phyloP scores from a whole-genome alignment of 1,140 invertebrate genomes.

The Aethina tumida region DNA sequence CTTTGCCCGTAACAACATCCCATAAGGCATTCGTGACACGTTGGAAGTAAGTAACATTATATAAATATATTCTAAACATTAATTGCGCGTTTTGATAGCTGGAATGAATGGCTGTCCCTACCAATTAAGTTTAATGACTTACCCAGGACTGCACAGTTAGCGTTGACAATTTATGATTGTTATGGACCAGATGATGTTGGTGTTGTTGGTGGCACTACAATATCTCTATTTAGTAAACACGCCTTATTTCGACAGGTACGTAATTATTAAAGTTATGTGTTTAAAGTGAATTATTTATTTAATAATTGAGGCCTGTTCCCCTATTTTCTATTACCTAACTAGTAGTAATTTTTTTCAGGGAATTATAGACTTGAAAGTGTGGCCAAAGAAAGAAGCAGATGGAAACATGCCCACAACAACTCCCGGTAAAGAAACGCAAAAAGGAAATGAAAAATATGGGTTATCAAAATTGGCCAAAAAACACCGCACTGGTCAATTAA shows the following conservation, averaged over 20 bases:
- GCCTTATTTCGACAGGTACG: slow-evolving; percentile 71
- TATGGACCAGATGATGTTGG: slow-evolving; percentile 72
- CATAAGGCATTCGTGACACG: slow-evolving; percentile 88
- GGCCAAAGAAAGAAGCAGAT: slow-evolving; percentile 72
- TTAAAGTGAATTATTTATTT: too few relatives aligned
- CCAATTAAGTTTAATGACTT: slow-evolving; percentile 89
- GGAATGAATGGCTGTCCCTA: slow-evolving; percentile 96
- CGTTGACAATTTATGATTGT: slow-evolving; percentile 89
- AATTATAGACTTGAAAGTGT: slow-evolving; percentile 69
- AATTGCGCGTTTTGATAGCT: slow-evolving; percentile 46
- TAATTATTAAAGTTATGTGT: slow-evolving; percentile 6
- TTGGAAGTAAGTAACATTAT: slow-evolving; percentile 69
- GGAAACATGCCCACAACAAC: slow-evolving; percentile 57
- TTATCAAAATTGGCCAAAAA: slow-evolving; percentile 89
- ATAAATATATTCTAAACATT: slow-evolving; percentile 5
- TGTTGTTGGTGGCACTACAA: slow-evolving; percentile 82
- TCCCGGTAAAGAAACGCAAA: slow-evolving; percentile 84
- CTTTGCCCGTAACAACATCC: slow-evolving; percentile 80
- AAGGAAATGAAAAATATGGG: too few relatives aligned
- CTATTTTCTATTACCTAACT: too few relatives aligned
- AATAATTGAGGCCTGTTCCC: too few relatives aligned
- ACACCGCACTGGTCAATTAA: slow-evolving; percentile 88
- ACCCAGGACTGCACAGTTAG: slow-evolving; percentile 79
- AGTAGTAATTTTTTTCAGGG: slow-evolving; percentile 38
- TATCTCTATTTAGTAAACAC: slow-evolving; percentile 87